These are phyloP conservation scores for Pocillopora meandrina DNA, from an alignment of 92 coral and sea anemone genomes.

Conservation along the genomic window DNA sequence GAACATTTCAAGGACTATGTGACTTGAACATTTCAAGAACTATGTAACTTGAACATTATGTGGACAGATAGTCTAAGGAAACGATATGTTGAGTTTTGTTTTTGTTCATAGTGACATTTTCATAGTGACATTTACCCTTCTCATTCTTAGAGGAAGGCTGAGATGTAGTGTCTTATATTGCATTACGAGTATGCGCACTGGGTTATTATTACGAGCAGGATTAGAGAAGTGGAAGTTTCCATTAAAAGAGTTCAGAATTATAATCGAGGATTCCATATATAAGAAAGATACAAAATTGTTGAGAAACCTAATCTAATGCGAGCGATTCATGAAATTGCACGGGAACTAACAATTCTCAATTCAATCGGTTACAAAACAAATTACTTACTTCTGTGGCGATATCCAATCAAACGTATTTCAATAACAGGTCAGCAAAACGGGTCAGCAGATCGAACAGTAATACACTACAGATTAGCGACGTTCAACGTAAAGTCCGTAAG, in stretches of 20 bases:
- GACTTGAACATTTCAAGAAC: no score
- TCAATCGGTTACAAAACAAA: no score
- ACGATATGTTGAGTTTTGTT: neutral
- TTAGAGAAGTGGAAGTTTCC: neutral
- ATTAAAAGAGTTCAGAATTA: neutral
- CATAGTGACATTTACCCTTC: neutral
- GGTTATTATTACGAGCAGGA: neutral
- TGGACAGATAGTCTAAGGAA: neutral
- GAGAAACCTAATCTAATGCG: no score
- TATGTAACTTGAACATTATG: conserved; percentile 1
- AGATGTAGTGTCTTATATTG: conserved; percentile 6
- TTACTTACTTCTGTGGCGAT: no score
- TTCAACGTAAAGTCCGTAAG: no score
- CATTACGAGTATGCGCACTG: neutral
- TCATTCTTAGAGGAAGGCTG: neutral
- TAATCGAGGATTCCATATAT: conserved; percentile 8
- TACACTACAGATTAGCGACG: no score
- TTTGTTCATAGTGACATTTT: neutral
- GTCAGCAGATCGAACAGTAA: no score
- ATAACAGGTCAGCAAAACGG: no score
- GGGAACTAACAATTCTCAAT: no score
- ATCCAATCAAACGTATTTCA: no score
- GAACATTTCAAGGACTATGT: neutral
- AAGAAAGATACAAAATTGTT: no score
- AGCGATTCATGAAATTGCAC: no score